Conservation (phyloP, 2,113 vertebrate genomes). For the Rhodinocichla rosea region DNA sequence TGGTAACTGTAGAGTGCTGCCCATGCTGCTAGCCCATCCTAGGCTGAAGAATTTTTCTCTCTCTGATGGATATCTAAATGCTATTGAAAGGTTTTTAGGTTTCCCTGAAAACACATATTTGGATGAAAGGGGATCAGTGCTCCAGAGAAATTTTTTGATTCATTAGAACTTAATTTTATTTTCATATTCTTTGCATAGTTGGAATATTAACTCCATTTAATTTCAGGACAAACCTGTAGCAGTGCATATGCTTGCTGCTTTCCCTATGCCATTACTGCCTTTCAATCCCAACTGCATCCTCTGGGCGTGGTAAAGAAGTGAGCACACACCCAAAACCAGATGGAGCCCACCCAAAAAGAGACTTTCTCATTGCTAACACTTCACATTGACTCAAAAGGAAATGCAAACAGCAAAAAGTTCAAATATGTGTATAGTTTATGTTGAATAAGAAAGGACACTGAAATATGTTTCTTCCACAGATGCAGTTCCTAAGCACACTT, state of each 20-base stretch:
- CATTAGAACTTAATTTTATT: background rate
- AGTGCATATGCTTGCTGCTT: background rate
- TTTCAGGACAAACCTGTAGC: background rate
- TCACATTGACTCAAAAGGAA: background rate
- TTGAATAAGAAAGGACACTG: background rate
- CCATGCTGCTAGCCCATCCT: too few relatives aligned
- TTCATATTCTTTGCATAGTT: background rate
- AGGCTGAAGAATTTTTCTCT: background rate
- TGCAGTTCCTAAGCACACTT: background rate
- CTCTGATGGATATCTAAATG: background rate
- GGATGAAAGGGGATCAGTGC: background rate
- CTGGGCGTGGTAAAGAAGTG: background rate
- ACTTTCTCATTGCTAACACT: background rate
- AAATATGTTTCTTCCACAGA: background rate
- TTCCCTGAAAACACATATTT: background rate
- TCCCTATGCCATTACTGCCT: background rate
- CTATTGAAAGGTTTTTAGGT: background rate
- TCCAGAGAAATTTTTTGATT: background rate
- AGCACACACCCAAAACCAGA: background rate
- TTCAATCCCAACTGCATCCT: background rate
- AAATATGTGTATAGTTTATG: background rate
- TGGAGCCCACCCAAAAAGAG: conserved; percentile 32
- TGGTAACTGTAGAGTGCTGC: background rate
- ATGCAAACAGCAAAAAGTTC: background rate
- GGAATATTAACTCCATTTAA: background rate